Base-by-base conservation (phyloP, 2,113 vertebrate species). In the Micronycteris hirsuta region DNA sequence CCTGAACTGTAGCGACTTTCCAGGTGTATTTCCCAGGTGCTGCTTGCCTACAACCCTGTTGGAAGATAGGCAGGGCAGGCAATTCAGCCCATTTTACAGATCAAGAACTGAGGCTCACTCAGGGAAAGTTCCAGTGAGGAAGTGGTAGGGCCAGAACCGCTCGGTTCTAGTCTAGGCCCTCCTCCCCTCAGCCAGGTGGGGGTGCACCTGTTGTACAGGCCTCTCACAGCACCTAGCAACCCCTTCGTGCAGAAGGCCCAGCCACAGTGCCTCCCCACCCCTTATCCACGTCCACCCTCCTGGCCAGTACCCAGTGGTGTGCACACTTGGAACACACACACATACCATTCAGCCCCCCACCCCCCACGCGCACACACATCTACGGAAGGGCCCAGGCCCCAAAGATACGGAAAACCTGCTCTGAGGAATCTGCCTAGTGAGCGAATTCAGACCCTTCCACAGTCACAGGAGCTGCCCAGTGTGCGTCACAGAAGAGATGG, bases 391-490 rank as follows among this genome's bases (percentile, higher is more conserved):
- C 89, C 58, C 28, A 52, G 91, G 85, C 91, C 93, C 91, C 91
- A 96, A 77, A 97, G 97, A 96, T 97, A 85, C 91, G 93, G 94
- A 94, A 97, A 96, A 97, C 96, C 97, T 96, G 96, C 96, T 96
- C 85, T 95, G n/a, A 96, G 94, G 82, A 97, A 97, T 96, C 98
- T 98, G 94, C 96, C 86, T 96, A 77, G 96, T 95, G 98, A 98
- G 98, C 98, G 91, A 97, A 98, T 98, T 98, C 36, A 96, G 95
- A 96, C 95, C 92, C 93, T 86, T 95, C 84, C 54, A 54, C 67
- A n/a, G 91, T 88, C 24, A 22, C 91, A 41, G 82, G 92, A 96
- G 95, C 87, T 68, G 91, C 91, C 63, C 71, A 33, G n/a, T 52
- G 26, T 95, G 96, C 73, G 92, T 95, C 95, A 95, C 82, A 91